phyloP scores from a whole-genome alignment of 2,888 invertebrate genomes.

The Acronicta alni region DNA sequence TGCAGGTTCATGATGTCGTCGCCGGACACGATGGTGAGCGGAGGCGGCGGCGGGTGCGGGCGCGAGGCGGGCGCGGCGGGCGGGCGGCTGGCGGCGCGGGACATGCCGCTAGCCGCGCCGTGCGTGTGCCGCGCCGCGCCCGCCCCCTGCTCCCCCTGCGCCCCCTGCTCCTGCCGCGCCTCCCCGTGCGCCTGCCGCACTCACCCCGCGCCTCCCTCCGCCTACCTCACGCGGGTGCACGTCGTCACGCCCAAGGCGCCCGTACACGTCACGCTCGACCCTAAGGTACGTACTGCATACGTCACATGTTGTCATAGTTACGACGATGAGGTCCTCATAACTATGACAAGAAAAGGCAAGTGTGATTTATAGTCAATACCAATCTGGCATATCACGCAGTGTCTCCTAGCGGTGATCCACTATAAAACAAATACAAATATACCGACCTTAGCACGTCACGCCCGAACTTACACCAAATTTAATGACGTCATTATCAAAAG shows the following conservation, averaged over 20 bases:
- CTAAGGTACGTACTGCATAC: constrained; percentile 58
- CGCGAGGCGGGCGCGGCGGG: constrained; percentile 93
- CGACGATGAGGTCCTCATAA: no score
- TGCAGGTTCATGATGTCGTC: constrained; percentile 93
- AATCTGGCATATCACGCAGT: no score
- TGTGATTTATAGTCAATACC: no score
- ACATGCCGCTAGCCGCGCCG: constrained; percentile 89
- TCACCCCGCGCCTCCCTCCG: constrained; percentile 65
- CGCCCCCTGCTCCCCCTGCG: constrained; percentile 92
- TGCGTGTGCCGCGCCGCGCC: constrained; percentile 68
- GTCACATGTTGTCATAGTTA: no score
- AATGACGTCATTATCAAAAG: no score
- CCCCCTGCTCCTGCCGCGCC: constrained; percentile 66
- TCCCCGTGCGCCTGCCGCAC: constrained; percentile 78
- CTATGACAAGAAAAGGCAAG: no score
- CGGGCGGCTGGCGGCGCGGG: constrained; percentile 94
- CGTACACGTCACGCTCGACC: constrained; percentile 95
- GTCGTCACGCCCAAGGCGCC: constrained; percentile 95
- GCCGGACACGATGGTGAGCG: constrained; percentile 94
- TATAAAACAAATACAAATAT: no score
- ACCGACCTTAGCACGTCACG: no score
- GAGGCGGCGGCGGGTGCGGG: constrained; percentile 93
- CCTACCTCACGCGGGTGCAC: constrained; percentile 73
- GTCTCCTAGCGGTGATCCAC: no score
- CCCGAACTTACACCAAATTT: no score